Evolutionary conservation across 2,888 invertebrate species (phyloP).

Genomic region (Scelioninae gen. 1): DNA sequence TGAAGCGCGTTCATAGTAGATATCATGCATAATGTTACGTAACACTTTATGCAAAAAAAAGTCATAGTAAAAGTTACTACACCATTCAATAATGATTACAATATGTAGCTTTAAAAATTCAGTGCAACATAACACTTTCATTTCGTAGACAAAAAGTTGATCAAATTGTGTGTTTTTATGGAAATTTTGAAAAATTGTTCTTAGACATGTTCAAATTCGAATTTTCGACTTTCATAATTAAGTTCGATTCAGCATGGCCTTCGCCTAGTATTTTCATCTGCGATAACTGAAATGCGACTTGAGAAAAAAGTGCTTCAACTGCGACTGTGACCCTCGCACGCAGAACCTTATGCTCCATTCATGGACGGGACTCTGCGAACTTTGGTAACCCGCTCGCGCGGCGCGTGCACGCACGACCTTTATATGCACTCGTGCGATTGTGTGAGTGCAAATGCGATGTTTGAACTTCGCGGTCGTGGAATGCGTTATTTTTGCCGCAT

Average conservation of each 20-base stretch:
- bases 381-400: constrained; percentile 66
- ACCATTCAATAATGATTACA: too few species aligned
- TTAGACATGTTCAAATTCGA: too few species aligned
- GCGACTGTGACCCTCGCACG: constrained; percentile 69
- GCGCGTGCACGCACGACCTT: constrained; percentile 66
- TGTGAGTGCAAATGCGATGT: constrained; percentile 43
- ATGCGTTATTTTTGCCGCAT: constrained; percentile 55
- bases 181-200: too few species aligned
- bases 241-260: constrained; percentile 57
- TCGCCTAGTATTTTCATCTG: constrained; percentile 66
- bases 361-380: constrained; percentile 68
- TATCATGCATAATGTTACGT: constrained; percentile 20
- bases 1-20: constrained; percentile 20
- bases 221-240: constrained; percentile 45
- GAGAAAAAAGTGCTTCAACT: constrained; percentile 39
- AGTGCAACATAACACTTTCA: too few species aligned
- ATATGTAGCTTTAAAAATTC: too few species aligned
- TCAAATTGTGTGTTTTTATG: too few species aligned
- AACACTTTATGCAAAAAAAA: too few species aligned
- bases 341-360: constrained; percentile 70
- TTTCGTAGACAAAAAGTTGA: too few species aligned
- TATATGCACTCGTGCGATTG: constrained; percentile 31
- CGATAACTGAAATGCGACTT: constrained; percentile 54
- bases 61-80: too few species aligned
- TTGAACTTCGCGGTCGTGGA: constrained; percentile 55